Evolutionary conservation across 35 echinoderm and acorn worm genomes (phyloP), one percentile per base, ranked within the genome.

Genomic region (Lytechinus variegatus): DNA sequence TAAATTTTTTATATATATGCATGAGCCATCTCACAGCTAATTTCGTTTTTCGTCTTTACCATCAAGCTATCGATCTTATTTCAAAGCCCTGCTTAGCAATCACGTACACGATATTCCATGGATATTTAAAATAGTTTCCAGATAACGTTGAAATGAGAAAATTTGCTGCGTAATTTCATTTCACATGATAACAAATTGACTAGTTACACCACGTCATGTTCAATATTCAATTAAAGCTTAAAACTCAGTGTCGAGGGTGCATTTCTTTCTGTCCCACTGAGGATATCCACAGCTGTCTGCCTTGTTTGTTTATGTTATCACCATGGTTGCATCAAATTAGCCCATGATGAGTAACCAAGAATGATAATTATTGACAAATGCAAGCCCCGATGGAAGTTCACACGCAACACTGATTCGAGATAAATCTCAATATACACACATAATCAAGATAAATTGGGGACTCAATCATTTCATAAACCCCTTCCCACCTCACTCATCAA

Each of bases 321-420:
- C 88, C 88, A 90, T 54, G 88, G 88, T 7, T n/a, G 52, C 88
- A 90, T 90, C 88, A 90, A 90, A 90, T 90, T 90, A 90, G 29
- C 29, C 88, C 29, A 90, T 90, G 88, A 90, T 90, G 88, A 90
- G 88, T 90, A 90, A 90, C 88, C 88, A 44, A 52, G 52, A 52
- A 90, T 90, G 88, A 90, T 90, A 90, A 90, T 90, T 90, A 54
- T 90, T 90, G 88, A 90, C 88, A 90, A 90, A 90, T 90, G 88
- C 52, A 44, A 44, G 52, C 14, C 29, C 88, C 52, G 1, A 6
- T 90, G 88, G 29, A 21, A 44, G 28, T 90, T 90, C 88, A 90
- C 88, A 90, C 88, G 88, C 88, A 90, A 90, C 27, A 90, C 27
- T 90, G 88, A 52, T 44, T 10, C n/a, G 6, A 54, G 52, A 54